Percentiles rank a stretch among this genome's conserved stretches.
Conservation (phyloP, 1,140 invertebrate genomes). For the Polypedilum vanderplanki region DNA sequence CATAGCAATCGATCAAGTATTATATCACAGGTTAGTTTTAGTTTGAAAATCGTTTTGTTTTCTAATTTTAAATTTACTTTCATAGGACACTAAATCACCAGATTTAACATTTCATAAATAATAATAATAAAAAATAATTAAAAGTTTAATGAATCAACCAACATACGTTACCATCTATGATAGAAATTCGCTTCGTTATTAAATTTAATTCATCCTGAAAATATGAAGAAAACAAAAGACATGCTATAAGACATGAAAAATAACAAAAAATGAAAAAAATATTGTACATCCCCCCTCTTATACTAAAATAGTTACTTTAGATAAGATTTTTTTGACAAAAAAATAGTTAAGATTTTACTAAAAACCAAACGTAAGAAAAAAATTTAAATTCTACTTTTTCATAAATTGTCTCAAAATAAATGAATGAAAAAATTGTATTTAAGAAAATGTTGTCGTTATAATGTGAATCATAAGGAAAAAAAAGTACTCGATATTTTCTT, state of each 20-base stretch:
- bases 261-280: too few relatives aligned
- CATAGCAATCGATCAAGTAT: conserved; percentile 50
- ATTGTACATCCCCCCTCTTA: too few relatives aligned
- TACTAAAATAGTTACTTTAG: neutral
- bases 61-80: neutral
- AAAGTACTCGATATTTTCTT: too few relatives aligned
- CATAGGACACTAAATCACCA: conserved; percentile 18
- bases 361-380: neutral
- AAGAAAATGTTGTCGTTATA: too few relatives aligned
- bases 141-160: neutral
- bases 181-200: neutral
- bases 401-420: too few relatives aligned
- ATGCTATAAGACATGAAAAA: too few relatives aligned
- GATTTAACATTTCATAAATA: conserved; percentile 18
- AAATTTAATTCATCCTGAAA: neutral
- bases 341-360: conserved; percentile 6
- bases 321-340: conserved; percentile 6
- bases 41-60: neutral
- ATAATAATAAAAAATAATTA: too few relatives aligned
- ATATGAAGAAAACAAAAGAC: neutral
- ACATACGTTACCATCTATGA: neutral
- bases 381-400: too few relatives aligned
- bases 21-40: conserved; percentile 45
- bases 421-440: too few relatives aligned
- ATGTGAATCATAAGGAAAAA: too few relatives aligned